Evolutionary conservation across 2,113 vertebrate genomes (phyloP), one percentile per base, ranked within the genome.

Genomic region (Ameiurus melas): DNA sequence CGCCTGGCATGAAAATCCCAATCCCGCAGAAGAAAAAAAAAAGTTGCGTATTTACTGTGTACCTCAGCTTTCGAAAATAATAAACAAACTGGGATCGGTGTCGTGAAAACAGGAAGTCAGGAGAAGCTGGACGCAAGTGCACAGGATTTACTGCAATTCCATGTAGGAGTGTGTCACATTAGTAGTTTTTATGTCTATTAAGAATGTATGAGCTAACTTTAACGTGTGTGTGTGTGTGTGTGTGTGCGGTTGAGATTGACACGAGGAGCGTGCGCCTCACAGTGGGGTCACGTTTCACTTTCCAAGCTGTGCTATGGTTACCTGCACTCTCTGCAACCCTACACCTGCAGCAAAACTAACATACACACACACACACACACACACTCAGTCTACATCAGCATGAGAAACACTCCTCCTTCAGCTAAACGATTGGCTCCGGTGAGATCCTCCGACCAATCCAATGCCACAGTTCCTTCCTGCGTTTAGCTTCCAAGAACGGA

Each of bases 231-330:
- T 55, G 85, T 55, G 85, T 78, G 73, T 84, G 79, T 87, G 51
- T 68, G 87, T 90, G 87, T 93, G 91, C 89, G 93, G 94, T 94
- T 94, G 94, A 95, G 95, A 96, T 95, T 95, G 94, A 95, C 93
- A 94, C 78, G 62, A 92, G 92, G 89, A 87, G 87, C 92, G 92
- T 86, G 89, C 91, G 92, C 87, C 93, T 92, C 89, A 89, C 91
- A 80, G 55, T 80, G 89, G 93, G 92, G 91, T 95, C 94, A 16
- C 92, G 94, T 96, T 96, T 96, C 95, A 96, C 95, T 96, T 96
- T 96, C 95, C 94, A 94, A 94, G 92, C 92, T 90, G 92, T 94
- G 92, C 95, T 95, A 95, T 93, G 93, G 95, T 95, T 95, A 96
- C 95, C 92, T 88, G 91, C 89, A 92, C 94, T 93, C 85, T 57